Percentiles rank a stretch among this genome's conserved stretches.
These are phyloP conservation scores for Chloroceryle inda DNA, from an alignment of 2,797 vertebrate genomes.

Conservation along the genomic window DNA sequence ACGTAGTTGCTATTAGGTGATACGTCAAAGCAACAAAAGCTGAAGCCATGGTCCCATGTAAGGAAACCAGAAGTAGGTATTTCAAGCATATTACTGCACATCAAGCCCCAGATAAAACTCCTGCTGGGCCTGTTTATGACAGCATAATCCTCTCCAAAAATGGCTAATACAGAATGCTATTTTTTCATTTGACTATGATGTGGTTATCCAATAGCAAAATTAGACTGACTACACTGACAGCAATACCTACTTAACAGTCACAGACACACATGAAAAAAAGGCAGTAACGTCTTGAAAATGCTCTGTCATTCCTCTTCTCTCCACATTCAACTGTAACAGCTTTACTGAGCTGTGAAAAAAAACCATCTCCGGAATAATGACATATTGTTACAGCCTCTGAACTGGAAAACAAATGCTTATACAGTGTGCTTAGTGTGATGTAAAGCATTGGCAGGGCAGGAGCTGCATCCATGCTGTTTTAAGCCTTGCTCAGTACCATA, in stretches of 20 bases:
- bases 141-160: conserved; percentile 69
- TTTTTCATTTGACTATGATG: conserved; percentile 41
- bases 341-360: conserved; percentile 16
- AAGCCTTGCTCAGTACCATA: neutral
- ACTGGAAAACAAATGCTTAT: conserved; percentile 16
- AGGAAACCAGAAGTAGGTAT: conserved; percentile 7
- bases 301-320: neutral
- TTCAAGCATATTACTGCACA: conserved; percentile 34
- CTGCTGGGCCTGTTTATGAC: conserved; percentile 73
- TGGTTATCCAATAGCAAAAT: conserved; percentile 3
- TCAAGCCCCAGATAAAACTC: conserved; percentile 30
- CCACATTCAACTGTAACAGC: neutral
- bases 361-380: conserved; percentile 8
- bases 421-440: neutral
- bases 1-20: neutral
- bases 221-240: conserved; percentile 26
- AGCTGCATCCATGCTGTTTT: neutral
- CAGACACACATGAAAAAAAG: neutral
- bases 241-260: conserved; percentile 1
- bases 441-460: neutral
- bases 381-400: neutral
- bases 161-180: conserved; percentile 39
- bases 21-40: neutral
- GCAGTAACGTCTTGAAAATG: conserved; percentile 25
- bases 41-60: neutral